Base-by-base conservation (phyloP, 2,888 invertebrate genomes). In the Hypomecis punctinalis region DNA sequence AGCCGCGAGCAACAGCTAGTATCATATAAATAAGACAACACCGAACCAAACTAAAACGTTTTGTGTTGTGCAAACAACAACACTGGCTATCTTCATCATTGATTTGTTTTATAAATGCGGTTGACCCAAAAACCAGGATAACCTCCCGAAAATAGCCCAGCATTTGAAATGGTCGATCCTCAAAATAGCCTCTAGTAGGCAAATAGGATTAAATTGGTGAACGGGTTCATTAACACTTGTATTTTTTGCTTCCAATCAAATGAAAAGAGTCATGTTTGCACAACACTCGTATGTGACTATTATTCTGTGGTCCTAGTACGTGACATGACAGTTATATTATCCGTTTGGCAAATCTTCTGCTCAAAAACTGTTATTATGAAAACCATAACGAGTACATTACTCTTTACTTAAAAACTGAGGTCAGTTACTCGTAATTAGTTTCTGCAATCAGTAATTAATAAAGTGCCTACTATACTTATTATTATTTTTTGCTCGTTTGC, bases 181-280 rank as follows among this genome's bases (percentile, higher is more conserved):
- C 49, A 60, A 65, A n/a, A 65, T 61, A 65, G 57, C 47, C 35
- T 11, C 39, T 48, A 45, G 52, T 52, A 53, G 47, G 56, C 61
- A 57, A 57, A 65, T 61, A 56, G 23, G 36, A 56, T 61, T 47
- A 60, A 61, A 55, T 61, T 64, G 35, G 48, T 49, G 11, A 46
- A 37, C 9, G 60, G 43, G 65, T 61, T 65, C 65, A 61, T 65
- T 61, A 65, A 61, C 65, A 61, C 61, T 56, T 33, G 47, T 46
- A 23, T 64, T 65, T 65, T 65, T 39, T 54, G 52, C 56, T 53
- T 48, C 11, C 47, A 47, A 52, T 65, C 51, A 6, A 40, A 42
- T 56, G 39, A 64, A 51, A 54, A 23, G 36, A 39, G 11, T 40
- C 51, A 37, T 51, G 11, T 46, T 4, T 54, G n/a, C 40, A 40